Conservation (phyloP, 2,888 invertebrate species). For the Drosophila tanythrix region DNA sequence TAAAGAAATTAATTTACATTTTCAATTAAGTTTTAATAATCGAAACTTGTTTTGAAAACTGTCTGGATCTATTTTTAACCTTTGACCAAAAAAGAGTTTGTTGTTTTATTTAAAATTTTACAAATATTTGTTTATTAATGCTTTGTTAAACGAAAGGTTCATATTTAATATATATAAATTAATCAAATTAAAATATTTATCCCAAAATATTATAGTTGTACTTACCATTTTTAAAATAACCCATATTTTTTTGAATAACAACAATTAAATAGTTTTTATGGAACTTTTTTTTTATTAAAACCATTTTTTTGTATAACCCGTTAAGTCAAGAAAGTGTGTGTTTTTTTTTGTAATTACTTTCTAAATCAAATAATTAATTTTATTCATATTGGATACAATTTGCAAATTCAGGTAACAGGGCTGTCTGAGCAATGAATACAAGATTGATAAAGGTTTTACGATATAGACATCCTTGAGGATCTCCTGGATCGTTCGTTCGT, state of each 20-base stretch:
- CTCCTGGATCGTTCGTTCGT: slow-evolving; percentile 54
- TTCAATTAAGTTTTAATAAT: not conserved
- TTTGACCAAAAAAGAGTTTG: not conserved
- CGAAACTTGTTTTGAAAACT: not conserved
- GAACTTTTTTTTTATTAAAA: slow-evolving; percentile 63
- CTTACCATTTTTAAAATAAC: not conserved
- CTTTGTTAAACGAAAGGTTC: not conserved
- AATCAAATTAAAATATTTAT: not conserved
- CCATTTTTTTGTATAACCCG: slow-evolving; percentile 66
- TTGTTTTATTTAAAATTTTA: not conserved
- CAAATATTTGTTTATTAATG: not conserved
- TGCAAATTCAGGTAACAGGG: slow-evolving; percentile 75
- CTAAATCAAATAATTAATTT: slow-evolving; percentile 76
- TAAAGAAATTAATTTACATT: not conserved
- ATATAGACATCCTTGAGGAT: slow-evolving; percentile 67
- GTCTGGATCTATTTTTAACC: not conserved
- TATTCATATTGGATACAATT: slow-evolving; percentile 70
- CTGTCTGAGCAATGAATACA: slow-evolving; percentile 79
- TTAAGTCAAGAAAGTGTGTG: slow-evolving; percentile 45
- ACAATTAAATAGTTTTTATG: not conserved
- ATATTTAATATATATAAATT: not conserved
- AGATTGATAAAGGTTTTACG: slow-evolving; percentile 76
- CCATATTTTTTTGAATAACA: not conserved
- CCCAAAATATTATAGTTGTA: not conserved
- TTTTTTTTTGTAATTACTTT: slow-evolving; percentile 64